A percentile compares a stretch with the other conserved stretches of the same genome.
Conservation (phyloP, 1,140 invertebrate genomes). For the Macrosteles quadrilineatus region DNA sequence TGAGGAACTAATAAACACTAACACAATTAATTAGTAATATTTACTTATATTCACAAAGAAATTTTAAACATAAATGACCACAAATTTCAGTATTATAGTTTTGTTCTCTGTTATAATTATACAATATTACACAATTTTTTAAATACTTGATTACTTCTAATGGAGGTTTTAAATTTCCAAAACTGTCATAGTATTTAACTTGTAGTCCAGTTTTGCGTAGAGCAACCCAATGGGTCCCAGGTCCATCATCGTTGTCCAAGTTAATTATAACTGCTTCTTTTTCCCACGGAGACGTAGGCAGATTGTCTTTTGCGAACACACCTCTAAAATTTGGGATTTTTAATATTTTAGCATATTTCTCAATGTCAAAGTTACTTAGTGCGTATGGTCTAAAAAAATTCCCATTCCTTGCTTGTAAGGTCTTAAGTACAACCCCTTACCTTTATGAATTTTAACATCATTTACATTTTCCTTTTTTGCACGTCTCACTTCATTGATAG, state of each 20-base stretch:
- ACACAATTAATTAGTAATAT: too few species aligned
- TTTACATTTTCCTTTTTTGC: background rate
- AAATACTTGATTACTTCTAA: conserved; percentile 16
- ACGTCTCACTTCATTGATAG: background rate
- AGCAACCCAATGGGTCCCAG: conserved; percentile 46
- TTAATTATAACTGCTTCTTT: conserved; percentile 46
- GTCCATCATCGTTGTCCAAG: conserved; percentile 39
- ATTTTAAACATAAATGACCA: conserved; percentile 20
- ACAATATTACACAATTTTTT: background rate
- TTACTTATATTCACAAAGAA: background rate
- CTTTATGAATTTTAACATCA: background rate
- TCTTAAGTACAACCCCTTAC: conserved; percentile 27
- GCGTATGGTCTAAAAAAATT: conserved; percentile 1
- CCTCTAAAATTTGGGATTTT: conserved; percentile 33
- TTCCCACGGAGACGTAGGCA: conserved; percentile 36
- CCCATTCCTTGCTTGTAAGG: background rate
- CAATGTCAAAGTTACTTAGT: conserved; percentile 17
- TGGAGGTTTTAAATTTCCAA: conserved; percentile 3
- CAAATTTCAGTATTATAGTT: background rate
- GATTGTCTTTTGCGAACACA: conserved; percentile 32
- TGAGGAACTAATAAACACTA: too few species aligned
- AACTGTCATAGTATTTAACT: conserved; percentile 20
- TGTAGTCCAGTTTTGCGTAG: conserved; percentile 42
- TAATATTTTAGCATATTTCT: conserved; percentile 7
- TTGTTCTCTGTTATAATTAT: conserved; percentile 19